These are phyloP conservation scores for Epirrita christyi DNA, from an alignment of 2,888 invertebrate genomes.

Conservation along the genomic window DNA sequence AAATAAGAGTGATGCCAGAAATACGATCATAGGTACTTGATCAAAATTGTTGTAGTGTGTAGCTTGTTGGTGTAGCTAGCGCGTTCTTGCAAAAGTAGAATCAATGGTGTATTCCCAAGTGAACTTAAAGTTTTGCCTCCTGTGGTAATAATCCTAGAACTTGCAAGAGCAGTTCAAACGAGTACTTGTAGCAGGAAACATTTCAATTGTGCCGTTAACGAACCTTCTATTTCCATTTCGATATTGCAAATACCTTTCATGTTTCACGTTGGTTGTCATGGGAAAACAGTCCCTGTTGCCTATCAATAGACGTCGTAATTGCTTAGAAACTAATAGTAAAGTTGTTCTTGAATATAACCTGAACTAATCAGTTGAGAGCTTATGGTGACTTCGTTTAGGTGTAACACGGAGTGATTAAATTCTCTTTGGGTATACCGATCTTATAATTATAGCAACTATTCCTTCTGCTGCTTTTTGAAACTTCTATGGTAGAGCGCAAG, in stretches of 20 bases:
- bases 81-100: neutral
- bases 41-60: too few relatives aligned
- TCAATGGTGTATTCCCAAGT: neutral
- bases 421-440: conserved; percentile 1
- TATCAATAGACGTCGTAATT: conserved; percentile 24
- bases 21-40: too few relatives aligned
- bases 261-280: conserved; percentile 29
- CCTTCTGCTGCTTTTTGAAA: neutral
- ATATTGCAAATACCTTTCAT: conserved; percentile 51
- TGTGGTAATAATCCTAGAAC: conserved; percentile 1
- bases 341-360: conserved; percentile 49
- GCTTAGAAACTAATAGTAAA: conserved; percentile 38
- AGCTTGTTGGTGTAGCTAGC: too few relatives aligned
- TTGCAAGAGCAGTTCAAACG: conserved; percentile 24
- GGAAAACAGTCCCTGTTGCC: conserved; percentile 21
- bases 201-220: conserved; percentile 45
- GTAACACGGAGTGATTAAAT: too few relatives aligned
- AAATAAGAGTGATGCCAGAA: too few relatives aligned
- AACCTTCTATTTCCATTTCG: conserved; percentile 51
- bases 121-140: neutral
- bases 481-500: neutral
- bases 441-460: conserved; percentile 10
- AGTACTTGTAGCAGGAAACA: conserved; percentile 43
- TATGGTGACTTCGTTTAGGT: conserved; percentile 15
- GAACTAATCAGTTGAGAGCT: conserved; percentile 55